Conservation (phyloP, 2,797 vertebrate species). For the Sciaenops ocellatus region DNA sequence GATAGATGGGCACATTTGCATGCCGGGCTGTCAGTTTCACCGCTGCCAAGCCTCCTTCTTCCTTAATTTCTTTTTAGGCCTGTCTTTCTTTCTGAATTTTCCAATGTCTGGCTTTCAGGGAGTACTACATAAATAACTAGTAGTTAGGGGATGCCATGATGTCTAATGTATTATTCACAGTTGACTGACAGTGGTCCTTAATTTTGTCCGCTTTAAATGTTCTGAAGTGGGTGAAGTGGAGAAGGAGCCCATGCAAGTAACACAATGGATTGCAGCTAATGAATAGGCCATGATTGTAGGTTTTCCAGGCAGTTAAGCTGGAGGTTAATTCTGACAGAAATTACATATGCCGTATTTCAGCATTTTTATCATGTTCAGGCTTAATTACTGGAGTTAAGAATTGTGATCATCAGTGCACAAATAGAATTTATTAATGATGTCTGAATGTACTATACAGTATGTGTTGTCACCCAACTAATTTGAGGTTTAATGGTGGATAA, state of each 20-base stretch:
- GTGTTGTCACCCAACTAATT: neutral
- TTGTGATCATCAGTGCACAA: slow-evolving; percentile 8
- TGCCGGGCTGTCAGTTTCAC: slow-evolving; percentile 67
- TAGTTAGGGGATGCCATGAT: slow-evolving; percentile 54
- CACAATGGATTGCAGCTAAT: slow-evolving; percentile 62
- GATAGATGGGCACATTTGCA: slow-evolving; percentile 80
- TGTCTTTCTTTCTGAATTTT: slow-evolving; percentile 48
- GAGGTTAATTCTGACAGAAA: slow-evolving; percentile 50
- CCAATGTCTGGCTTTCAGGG: slow-evolving; percentile 43
- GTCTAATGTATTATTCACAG: slow-evolving; percentile 76
- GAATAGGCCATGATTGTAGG: slow-evolving; percentile 49
- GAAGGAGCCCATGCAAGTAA: slow-evolving; percentile 55
- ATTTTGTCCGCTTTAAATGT: slow-evolving; percentile 63
- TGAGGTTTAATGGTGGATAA: neutral
- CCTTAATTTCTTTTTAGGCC: slow-evolving; percentile 56
- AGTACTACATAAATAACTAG: slow-evolving; percentile 69
- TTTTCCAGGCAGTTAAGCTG: slow-evolving; percentile 53
- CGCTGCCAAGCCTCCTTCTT: slow-evolving; percentile 48
- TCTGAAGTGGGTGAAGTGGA: slow-evolving; percentile 46
- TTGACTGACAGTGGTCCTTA: slow-evolving; percentile 69
- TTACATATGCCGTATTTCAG: neutral
- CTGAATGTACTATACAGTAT: neutral
- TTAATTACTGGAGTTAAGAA: slow-evolving; percentile 50
- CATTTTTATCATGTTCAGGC: slow-evolving; percentile 24
- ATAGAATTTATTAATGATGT: neutral